Conservation (phyloP, 2,113 vertebrate species). For the Cercocebus atys region DNA sequence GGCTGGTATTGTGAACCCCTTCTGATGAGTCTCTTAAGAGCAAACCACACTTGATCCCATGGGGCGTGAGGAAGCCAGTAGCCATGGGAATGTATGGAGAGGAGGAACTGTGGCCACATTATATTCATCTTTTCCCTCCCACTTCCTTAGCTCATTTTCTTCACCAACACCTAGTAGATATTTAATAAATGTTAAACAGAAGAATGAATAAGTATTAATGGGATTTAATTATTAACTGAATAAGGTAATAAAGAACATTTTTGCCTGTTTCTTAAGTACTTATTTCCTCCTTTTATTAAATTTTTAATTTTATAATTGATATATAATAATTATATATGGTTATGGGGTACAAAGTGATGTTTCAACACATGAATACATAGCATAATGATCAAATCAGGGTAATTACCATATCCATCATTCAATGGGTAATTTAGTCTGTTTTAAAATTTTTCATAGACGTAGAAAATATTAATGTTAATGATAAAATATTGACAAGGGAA, state of each 20-base stretch:
- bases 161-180: not conserved
- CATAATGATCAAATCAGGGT: not conserved
- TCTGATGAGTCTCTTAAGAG: not conserved
- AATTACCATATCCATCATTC: not conserved
- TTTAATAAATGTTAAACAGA: not conserved
- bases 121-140: not conserved
- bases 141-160: not conserved
- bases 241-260: not conserved
- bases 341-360: not conserved
- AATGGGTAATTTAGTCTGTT: not conserved
- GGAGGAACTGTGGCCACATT: accelerated
- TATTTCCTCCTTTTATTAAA: not conserved
- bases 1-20: not conserved
- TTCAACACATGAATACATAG: not conserved
- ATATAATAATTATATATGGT: not conserved
- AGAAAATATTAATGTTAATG: not conserved
- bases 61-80: not conserved
- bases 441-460: not conserved
- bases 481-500: not conserved
- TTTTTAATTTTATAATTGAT: not conserved
- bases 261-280: not conserved
- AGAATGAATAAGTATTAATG: not conserved
- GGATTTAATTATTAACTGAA: not conserved
- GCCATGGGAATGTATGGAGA: not conserved
- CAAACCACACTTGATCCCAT: not conserved